Conservation (phyloP, 2,113 vertebrate genomes). For the Embiotoca jacksoni region DNA sequence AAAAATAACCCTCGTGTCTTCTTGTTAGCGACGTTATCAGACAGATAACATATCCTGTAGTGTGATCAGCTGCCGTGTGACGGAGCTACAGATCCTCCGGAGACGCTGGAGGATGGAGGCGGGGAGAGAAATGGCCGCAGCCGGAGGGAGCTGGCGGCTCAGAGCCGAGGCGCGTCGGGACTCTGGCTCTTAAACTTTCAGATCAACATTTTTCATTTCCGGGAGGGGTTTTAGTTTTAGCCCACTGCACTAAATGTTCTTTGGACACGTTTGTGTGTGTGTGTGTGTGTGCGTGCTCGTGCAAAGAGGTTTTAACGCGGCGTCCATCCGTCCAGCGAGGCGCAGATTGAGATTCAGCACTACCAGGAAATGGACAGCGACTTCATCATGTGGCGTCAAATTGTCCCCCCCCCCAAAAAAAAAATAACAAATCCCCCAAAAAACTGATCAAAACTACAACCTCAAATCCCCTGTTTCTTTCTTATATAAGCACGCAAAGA, state of each 20-base stretch:
- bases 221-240: conserved; percentile 12
- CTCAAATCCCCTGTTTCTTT: too few relatives aligned
- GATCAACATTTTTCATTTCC: conserved; percentile 63
- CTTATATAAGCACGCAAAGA: too few relatives aligned
- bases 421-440: too few relatives aligned
- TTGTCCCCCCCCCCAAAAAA: too few relatives aligned
- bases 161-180: conserved; percentile 28
- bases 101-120: neutral
- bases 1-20: too few relatives aligned
- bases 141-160: neutral
- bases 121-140: conserved; percentile 37
- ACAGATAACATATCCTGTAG: too few relatives aligned
- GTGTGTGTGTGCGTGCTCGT: too few relatives aligned
- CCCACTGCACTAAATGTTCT: neutral
- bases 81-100: neutral
- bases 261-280: neutral
- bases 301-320: neutral
- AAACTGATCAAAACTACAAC: too few relatives aligned
- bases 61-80: neutral
- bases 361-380: conserved; percentile 74
- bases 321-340: neutral
- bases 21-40: too few relatives aligned
- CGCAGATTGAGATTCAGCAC: conserved; percentile 73
- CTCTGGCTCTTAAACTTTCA: conserved; percentile 24
- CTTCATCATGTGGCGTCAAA: neutral